Evolutionary conservation across 1,140 invertebrate genomes (phyloP).

Genomic region (Drosophila asahinai): DNA sequence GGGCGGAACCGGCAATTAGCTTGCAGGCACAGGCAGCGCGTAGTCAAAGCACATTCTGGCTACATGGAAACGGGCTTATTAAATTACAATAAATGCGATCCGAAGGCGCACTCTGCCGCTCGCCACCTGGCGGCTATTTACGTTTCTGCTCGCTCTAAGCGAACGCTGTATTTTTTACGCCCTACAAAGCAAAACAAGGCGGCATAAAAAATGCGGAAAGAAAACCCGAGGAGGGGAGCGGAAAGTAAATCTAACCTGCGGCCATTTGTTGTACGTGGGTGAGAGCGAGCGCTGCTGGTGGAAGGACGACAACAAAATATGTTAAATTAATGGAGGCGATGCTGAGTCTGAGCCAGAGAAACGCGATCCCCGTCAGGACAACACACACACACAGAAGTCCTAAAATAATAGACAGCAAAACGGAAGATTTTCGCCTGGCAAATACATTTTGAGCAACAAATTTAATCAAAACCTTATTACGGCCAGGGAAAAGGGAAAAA

Average conservation of each 20-base stretch:
- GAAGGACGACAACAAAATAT: constrained; percentile 38
- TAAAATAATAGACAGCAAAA: constrained; percentile 56
- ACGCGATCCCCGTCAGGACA: constrained; percentile 20
- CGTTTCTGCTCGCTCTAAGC: constrained; percentile 15
- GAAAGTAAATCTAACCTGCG: constrained; percentile 39
- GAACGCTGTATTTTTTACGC: constrained; percentile 52
- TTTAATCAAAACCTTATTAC: constrained; percentile 76
- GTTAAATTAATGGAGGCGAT: constrained; percentile 58
- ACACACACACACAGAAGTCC: constrained; percentile 27
- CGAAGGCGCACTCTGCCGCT: constrained; percentile 5
- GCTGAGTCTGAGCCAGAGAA: constrained; percentile 3
- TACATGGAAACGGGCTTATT: constrained; percentile 62
- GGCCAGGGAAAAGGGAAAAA: constrained; percentile 8
- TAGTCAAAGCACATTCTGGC: constrained; percentile 28
- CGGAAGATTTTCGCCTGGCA: constrained; percentile 42
- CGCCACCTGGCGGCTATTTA: constrained; percentile 46
- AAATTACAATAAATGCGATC: constrained; percentile 69
- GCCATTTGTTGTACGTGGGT: constrained; percentile 16
- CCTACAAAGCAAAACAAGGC: constrained; percentile 34
- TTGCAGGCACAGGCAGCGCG: constrained; percentile 46
- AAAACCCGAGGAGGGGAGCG: constrained; percentile 6
- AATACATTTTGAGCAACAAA: constrained; percentile 59
- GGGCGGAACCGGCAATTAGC: constrained; percentile 63
- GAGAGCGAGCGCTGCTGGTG: constrained; percentile 3
- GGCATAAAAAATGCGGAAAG: constrained; percentile 15